Percentiles rank a stretch among this genome's conserved stretches.
Evolutionary conservation across 1,140 invertebrate species (phyloP).

Genomic region (Sycobia sp.): DNA sequence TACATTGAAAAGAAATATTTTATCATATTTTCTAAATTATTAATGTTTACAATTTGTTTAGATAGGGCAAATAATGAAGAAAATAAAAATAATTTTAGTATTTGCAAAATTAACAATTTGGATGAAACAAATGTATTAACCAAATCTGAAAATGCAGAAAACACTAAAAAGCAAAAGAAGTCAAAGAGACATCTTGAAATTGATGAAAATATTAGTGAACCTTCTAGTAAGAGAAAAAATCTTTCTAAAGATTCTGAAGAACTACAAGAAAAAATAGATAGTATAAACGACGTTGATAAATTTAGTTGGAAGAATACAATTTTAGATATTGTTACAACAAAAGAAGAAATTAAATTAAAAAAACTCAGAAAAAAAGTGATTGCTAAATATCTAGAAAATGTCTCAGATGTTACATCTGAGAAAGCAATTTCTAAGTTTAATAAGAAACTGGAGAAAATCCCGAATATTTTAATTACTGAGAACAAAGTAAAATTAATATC

Average conservation of each 20-base stretch:
- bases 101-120: slow-evolving; percentile 43
- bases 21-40: slow-evolving; percentile 2
- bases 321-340: slow-evolving; percentile 49
- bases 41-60: slow-evolving; percentile 31
- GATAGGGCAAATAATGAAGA: slow-evolving; percentile 32
- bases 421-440: slow-evolving; percentile 54
- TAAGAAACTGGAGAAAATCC: slow-evolving; percentile 57
- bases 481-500: slow-evolving; percentile 44
- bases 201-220: slow-evolving; percentile 26
- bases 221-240: slow-evolving; percentile 25
- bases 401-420: slow-evolving; percentile 43
- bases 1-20: neutral
- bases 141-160: slow-evolving; percentile 27
- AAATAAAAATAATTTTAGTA: slow-evolving; percentile 56
- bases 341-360: slow-evolving; percentile 53
- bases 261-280: slow-evolving; percentile 29
- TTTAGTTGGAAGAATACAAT: slow-evolving; percentile 56
- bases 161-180: slow-evolving; percentile 38
- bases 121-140: slow-evolving; percentile 32
- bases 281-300: slow-evolving; percentile 39
- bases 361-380: slow-evolving; percentile 58
- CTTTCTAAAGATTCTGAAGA: slow-evolving; percentile 9
- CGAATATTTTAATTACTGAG: slow-evolving; percentile 41
- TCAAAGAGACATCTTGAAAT: slow-evolving; percentile 35
- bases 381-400: slow-evolving; percentile 46